phyloP scores from a whole-genome alignment of 2,888 invertebrate genomes.

The Tetranychus piercei region DNA sequence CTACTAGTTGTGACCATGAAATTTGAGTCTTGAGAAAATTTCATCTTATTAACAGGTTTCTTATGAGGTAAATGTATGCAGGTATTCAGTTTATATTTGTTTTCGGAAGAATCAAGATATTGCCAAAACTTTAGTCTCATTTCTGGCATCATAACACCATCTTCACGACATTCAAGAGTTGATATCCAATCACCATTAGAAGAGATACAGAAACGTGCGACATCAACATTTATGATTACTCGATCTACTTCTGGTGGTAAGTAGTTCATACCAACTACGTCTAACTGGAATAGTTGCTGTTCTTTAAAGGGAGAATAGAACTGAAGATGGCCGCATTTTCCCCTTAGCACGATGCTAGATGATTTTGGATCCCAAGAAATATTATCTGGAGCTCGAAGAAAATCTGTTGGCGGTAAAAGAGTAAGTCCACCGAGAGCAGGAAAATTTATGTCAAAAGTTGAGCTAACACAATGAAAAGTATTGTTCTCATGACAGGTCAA shows the following conservation, averaged over 20 bases:
- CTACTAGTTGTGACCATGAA: constrained; percentile 44
- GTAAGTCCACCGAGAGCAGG: constrained; percentile 14
- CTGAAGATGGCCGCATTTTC: constrained; percentile 35
- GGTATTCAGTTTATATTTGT: constrained; percentile 52
- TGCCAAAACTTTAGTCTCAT: constrained; percentile 56
- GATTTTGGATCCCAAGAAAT: constrained; percentile 31
- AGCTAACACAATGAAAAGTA: constrained; percentile 37
- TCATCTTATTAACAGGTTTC: constrained; percentile 41
- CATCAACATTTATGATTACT: constrained; percentile 44
- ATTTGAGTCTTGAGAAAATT: constrained; percentile 40
- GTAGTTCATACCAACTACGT: constrained; percentile 48
- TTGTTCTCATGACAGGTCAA: constrained; percentile 48
- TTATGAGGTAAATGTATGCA: constrained; percentile 53
- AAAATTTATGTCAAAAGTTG: constrained; percentile 14
- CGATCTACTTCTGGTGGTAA: constrained; percentile 44
- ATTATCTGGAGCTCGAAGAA: constrained; percentile 11
- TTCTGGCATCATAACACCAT: constrained; percentile 43
- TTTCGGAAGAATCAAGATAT: constrained; percentile 41
- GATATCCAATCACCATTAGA: constrained; percentile 51
- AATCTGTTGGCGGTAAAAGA: neutral
- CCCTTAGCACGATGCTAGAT: constrained; percentile 34
- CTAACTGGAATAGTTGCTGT: constrained; percentile 44
- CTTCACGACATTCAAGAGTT: constrained; percentile 40
- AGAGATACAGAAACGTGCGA: constrained; percentile 48
- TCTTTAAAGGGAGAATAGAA: constrained; percentile 39